Evolutionary conservation across 2,113 vertebrate species (phyloP).

Genomic region (Rhineura floridana): DNA sequence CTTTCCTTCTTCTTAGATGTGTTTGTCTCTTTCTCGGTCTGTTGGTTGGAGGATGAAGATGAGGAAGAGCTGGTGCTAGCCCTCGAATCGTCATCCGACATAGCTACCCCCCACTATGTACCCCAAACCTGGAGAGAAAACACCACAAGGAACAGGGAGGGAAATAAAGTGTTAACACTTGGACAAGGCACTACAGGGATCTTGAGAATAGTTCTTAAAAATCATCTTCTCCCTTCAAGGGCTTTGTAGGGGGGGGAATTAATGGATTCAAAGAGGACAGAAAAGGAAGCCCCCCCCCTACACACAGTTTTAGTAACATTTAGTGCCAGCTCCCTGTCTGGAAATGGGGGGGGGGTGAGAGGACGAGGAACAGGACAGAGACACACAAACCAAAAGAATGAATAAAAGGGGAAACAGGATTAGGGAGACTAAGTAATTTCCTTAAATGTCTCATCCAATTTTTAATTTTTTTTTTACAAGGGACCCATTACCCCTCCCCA

Average conservation of each 20-base stretch:
- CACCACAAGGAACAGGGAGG: constrained; percentile 70
- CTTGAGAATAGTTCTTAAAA: constrained; percentile 30
- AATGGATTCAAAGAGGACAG: not conserved
- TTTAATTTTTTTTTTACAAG: constrained; percentile 10
- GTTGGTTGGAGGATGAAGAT: constrained; percentile 88
- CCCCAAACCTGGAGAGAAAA: constrained; percentile 77
- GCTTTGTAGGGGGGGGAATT: not conserved
- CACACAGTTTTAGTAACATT: constrained; percentile 35
- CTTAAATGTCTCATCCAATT: constrained; percentile 60
- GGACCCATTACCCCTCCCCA: constrained; percentile 47
- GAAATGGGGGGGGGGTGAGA: not conserved
- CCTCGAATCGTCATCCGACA: constrained; percentile 99
- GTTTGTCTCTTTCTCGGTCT: constrained; percentile 83
- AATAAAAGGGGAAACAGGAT: constrained; percentile 37
- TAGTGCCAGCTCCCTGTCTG: constrained; percentile 39
- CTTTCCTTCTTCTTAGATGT: constrained; percentile 91
- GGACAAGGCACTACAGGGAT: constrained; percentile 14
- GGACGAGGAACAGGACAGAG: not conserved
- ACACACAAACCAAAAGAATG: not conserved
- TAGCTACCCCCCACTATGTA: constrained; percentile 87
- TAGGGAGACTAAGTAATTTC: constrained; percentile 52
- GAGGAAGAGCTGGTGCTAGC: constrained; percentile 96
- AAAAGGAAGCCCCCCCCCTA: not conserved
- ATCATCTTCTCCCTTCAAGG: constrained; percentile 37
- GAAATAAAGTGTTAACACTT: constrained; percentile 65